Base-by-base conservation (phyloP, 2,888 invertebrate genomes). In the Adelphocoris suturalis region DNA sequence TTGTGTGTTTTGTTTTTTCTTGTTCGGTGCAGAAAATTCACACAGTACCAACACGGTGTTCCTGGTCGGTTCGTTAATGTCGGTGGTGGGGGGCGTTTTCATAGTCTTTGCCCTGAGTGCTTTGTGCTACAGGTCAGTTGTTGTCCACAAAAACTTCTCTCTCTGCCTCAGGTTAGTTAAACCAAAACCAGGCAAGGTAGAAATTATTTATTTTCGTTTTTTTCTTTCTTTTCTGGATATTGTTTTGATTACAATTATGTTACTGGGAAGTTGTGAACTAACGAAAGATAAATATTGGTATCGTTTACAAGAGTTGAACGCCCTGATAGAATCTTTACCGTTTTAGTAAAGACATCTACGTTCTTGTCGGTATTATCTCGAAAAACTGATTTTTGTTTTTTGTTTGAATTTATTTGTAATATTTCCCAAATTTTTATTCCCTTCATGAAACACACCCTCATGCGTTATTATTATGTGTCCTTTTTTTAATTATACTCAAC, bases 91-190 rank as follows among this genome's bases (percentile, higher is more conserved):
- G 96, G 98, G 98, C 96, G 98, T 98, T 96, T 98, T 98, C 97
- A 96, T 98, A 96, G 96, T 98, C 96, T 98, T 98, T 96, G 98
- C 98, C 95, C 97, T 98, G 96, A 97, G 98, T 97, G 98, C 98
- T 96, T 97, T 98, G 96, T 98, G 98, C 97, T 98, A 98, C 97
- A 97, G 98, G 97, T 98, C 97, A 97, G 97, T 97, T 96, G 97
- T 97, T 97, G 97, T 98, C 96, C 97, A 98, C 97, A 97, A 97
- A 97, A 97, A 97, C 97, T 97, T 97, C 97, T 97, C 97, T 97
- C 97, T 97, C 96, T 97, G 97, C 96, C 97, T 97, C 97, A 97
- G 97, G 97, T 98, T 97, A 97, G 97, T 97, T 89, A 61, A 89
- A 81, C 81, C 89, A 89, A 16, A 82, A 82, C 37, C 88, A 88